Conservation (phyloP, 2,113 vertebrate species). For the Amia ocellicauda region DNA sequence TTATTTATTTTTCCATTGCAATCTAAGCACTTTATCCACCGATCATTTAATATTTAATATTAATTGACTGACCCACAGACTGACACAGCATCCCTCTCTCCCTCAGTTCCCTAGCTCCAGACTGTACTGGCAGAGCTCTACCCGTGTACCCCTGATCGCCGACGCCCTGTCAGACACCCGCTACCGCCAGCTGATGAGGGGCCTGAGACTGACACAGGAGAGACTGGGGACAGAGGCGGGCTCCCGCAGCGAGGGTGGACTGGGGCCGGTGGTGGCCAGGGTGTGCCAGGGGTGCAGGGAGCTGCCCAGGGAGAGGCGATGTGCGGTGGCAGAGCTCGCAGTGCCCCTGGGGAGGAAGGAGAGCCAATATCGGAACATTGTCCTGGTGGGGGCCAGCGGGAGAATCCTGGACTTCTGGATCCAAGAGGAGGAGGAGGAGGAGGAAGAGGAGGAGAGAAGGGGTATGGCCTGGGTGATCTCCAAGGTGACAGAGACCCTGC, state of each 20-base stretch:
- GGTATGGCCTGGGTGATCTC: conserved; percentile 21
- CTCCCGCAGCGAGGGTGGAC: not conserved
- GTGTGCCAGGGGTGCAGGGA: conserved; percentile 54
- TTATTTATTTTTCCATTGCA: too few species aligned
- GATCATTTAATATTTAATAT: too few species aligned
- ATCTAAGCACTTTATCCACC: too few species aligned
- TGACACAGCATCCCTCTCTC: not conserved
- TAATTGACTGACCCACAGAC: too few species aligned
- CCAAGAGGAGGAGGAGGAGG: conserved; percentile 54
- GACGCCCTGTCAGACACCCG: conserved; percentile 58
- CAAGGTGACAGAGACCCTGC: not conserved
- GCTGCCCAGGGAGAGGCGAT: conserved; percentile 45
- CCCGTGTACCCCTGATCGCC: conserved; percentile 62
- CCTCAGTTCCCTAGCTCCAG: conserved; percentile 62
- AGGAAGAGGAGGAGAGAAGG: conserved; percentile 53
- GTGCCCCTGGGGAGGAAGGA: conserved; percentile 39
- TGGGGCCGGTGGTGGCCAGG: conserved; percentile 46
- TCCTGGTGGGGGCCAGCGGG: conserved; percentile 55
- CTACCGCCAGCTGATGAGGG: conserved; percentile 52
- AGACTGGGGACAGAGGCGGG: not conserved
- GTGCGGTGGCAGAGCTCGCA: conserved; percentile 48
- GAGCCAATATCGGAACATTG: conserved; percentile 45
- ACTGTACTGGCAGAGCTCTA: conserved; percentile 69
- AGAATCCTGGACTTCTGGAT: conserved; percentile 56
- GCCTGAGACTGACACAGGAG: conserved; percentile 41